A percentile compares a stretch with the other conserved stretches of the same genome.
Evolutionary conservation across 1,140 invertebrate species (phyloP).

Genomic region (Popillia japonica): DNA sequence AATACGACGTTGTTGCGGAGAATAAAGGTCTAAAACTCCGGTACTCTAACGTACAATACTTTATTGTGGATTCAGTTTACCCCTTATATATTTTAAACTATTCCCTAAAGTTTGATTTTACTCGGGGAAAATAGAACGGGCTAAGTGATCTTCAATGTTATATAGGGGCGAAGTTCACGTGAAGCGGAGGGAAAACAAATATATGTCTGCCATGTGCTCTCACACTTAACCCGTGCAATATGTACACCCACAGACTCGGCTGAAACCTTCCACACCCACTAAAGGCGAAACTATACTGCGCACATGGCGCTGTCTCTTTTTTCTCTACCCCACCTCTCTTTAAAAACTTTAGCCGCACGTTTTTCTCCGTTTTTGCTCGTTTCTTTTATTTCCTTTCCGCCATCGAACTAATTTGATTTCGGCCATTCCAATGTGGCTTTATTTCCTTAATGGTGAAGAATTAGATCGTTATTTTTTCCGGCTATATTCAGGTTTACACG

Average conservation of each 20-base stretch:
- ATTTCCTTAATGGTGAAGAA: slow-evolving; percentile 14
- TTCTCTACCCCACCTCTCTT: not conserved
- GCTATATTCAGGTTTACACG: slow-evolving; percentile 11
- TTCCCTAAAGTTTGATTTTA: slow-evolving; percentile 27
- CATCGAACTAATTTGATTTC: slow-evolving; percentile 30
- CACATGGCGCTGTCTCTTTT: slow-evolving; percentile 20
- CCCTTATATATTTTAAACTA: slow-evolving; percentile 31
- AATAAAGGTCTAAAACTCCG: not conserved
- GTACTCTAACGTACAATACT: not conserved
- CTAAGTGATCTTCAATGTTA: slow-evolving; percentile 35
- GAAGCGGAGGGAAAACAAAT: slow-evolving; percentile 2
- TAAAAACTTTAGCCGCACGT: slow-evolving; percentile 16
- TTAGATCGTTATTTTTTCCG: slow-evolving; percentile 15
- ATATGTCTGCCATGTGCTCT: slow-evolving; percentile 25
- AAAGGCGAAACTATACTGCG: slow-evolving; percentile 8
- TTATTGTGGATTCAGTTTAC: slow-evolving; percentile 23
- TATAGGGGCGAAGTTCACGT: slow-evolving; percentile 26
- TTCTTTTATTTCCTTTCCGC: not conserved
- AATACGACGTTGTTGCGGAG: not conserved
- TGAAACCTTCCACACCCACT: not conserved
- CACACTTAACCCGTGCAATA: slow-evolving; percentile 27
- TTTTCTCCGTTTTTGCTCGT: not conserved
- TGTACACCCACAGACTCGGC: not conserved
- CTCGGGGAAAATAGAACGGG: not conserved
- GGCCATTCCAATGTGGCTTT: slow-evolving; percentile 23